Conservation (phyloP, 1,140 invertebrate species). For the Orius insidiosus region DNA sequence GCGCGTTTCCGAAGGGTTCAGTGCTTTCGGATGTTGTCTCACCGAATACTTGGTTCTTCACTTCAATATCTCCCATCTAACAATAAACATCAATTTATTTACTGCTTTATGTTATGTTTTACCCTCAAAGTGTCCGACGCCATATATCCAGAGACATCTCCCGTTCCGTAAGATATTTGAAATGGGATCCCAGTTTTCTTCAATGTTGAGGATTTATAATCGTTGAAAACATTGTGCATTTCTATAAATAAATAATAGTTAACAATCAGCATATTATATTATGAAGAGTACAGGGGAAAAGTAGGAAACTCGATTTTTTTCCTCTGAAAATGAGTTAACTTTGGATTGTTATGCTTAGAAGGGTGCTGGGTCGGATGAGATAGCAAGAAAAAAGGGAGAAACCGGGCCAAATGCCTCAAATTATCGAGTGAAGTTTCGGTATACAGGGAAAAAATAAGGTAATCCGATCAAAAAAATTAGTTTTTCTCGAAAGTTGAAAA, state of each 20-base stretch:
- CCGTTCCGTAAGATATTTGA: neutral
- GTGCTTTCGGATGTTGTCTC: neutral
- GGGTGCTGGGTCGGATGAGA: too few species aligned
- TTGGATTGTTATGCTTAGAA: too few species aligned
- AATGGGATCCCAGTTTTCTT: neutral
- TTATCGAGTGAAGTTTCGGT: too few species aligned
- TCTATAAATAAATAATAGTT: neutral
- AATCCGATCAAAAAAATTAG: too few species aligned
- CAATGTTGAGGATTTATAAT: neutral
- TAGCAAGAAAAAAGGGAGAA: too few species aligned
- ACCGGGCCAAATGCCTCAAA: too few species aligned
- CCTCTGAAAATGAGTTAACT: too few species aligned
- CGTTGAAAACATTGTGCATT: neutral
- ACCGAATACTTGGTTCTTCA: neutral
- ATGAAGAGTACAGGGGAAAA: too few species aligned
- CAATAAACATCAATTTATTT: neutral
- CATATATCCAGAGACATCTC: neutral
- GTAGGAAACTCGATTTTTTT: too few species aligned
- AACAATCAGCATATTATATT: too few species aligned
- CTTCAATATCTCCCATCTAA: conserved; percentile 6
- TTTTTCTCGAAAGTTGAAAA: too few species aligned
- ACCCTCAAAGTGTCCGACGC: neutral
- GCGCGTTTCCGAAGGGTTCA: neutral
- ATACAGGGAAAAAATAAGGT: too few species aligned
- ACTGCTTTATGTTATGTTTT: neutral